Evolutionary conservation across 2,888 invertebrate genomes (phyloP).

Genomic region (Abrostola tripartita): DNA sequence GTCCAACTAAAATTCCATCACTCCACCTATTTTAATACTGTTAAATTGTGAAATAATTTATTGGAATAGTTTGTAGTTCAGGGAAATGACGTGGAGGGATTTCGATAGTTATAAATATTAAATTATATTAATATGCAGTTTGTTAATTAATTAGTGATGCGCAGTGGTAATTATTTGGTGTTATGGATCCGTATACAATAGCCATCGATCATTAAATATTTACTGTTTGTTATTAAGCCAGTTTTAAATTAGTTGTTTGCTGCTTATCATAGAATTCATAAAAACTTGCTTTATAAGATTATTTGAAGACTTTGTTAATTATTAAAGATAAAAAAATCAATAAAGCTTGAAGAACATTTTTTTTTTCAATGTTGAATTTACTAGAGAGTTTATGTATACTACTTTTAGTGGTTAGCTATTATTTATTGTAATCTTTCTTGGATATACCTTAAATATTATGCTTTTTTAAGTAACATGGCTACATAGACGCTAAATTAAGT

Average conservation of each 20-base stretch:
- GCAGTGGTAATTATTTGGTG: background rate
- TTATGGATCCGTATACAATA: background rate
- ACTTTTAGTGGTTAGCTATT: too few species aligned
- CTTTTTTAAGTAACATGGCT: too few species aligned
- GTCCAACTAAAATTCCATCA: background rate
- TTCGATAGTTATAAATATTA: conserved; percentile 14
- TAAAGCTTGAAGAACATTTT: too few species aligned
- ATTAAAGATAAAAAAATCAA: too few species aligned
- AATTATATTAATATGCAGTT: conserved; percentile 14
- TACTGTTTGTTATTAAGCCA: background rate
- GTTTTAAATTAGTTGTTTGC: background rate
- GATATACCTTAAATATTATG: too few species aligned
- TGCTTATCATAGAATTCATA: background rate
- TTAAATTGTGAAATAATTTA: conserved; percentile 8
- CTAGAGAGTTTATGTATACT: too few species aligned
- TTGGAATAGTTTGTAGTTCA: conserved; percentile 7
- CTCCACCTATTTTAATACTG: background rate
- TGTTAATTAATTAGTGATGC: conserved; percentile 8
- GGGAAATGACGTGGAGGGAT: conserved; percentile 20
- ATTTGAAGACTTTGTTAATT: too few species aligned
- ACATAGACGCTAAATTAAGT: too few species aligned
- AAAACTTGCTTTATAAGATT: too few species aligned
- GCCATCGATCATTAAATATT: background rate
- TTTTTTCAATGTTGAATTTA: too few species aligned
- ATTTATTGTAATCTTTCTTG: too few species aligned